Evolutionary conservation across 1,140 invertebrate species (phyloP).

Genomic region (Himalopsyche phryganea): DNA sequence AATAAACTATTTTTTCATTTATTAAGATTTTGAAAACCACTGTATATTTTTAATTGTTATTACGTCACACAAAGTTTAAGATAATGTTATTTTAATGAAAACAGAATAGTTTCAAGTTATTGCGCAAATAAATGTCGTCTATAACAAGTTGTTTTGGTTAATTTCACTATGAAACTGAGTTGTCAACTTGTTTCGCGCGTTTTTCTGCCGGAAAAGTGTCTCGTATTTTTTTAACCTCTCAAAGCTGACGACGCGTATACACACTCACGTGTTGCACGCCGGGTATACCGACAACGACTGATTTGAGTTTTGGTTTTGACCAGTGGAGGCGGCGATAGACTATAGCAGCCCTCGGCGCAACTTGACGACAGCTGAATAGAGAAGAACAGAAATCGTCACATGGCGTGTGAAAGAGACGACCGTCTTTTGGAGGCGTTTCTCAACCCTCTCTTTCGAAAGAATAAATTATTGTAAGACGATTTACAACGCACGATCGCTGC

Average conservation of each 20-base stretch:
- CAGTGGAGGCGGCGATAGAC: conserved; percentile 22
- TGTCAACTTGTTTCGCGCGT: conserved; percentile 7
- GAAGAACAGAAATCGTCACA: conserved; percentile 30
- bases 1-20: too few species aligned
- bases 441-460: conserved; percentile 5
- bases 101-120: too few species aligned
- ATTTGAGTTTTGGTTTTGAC: conserved; percentile 1
- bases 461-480: neutral
- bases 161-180: too few species aligned
- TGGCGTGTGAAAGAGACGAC: conserved; percentile 28
- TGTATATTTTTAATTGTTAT: too few species aligned
- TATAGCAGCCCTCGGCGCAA: conserved; percentile 15
- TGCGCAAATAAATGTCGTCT: too few species aligned
- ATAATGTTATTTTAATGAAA: too few species aligned
- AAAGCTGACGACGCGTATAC: neutral
- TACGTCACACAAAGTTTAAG: too few species aligned
- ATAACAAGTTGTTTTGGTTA: too few species aligned
- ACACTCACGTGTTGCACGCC: conserved; percentile 12
- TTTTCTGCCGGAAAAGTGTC: conserved; percentile 13
- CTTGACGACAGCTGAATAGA: conserved; percentile 26
- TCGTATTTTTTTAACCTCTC: conserved; percentile 8
- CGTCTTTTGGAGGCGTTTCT: conserved; percentile 27
- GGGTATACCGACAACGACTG: conserved; percentile 20
- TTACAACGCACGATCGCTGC: neutral
- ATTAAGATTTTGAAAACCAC: too few species aligned